Base-by-base conservation (phyloP, 2,113 vertebrate genomes). In the Megatriorchis doriae region DNA sequence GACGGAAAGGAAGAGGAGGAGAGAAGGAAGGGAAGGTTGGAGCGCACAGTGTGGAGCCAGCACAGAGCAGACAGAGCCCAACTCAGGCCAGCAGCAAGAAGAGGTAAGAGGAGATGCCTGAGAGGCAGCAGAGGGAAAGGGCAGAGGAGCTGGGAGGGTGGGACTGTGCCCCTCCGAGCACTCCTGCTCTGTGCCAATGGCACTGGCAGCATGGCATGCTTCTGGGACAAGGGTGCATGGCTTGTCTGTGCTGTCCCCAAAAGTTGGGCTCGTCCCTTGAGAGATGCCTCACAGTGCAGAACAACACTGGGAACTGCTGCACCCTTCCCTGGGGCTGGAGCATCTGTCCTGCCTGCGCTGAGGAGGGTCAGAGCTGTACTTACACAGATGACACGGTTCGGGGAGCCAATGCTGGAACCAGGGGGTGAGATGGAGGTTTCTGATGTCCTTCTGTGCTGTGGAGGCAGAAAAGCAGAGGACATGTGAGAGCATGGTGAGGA, bases 351-450 rank as follows among this genome's bases (percentile, higher is more conserved):
- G 38, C 86, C 55, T 0, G 1, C 0, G 0, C 0, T 0, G 27
- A 22, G 0, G 4, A 55, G 27, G 47, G 43, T 58, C 63, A 83
- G 86, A 61, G 55, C 86, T 88, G 55, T 96, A 99, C 99, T 98
- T 98, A 99, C 99, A 40, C 99, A 99, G 98, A 99, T 99, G 95
- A 99, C 99, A 32, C 99, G 98, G 93, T 98, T 99, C 5, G 99
- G 99, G 72, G 99, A 99, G 85, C 99, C 99, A 3, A 99, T 99
- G 96, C 99, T 99, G 94, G 99, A 99, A 62, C 99, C 99, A 1
- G 99, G 99, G 2, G 99, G 99, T 3, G 99, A 99, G 96, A 99
- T 99, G 95, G 99, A 99, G 50, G 99, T 99, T 97, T 99, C 99
- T 7, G 99, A 99, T 0, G 99, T 99, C 88, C 99, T 99, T 92